phyloP scores from a whole-genome alignment of 2,888 invertebrate species.

The Lampropteryx suffumata region DNA sequence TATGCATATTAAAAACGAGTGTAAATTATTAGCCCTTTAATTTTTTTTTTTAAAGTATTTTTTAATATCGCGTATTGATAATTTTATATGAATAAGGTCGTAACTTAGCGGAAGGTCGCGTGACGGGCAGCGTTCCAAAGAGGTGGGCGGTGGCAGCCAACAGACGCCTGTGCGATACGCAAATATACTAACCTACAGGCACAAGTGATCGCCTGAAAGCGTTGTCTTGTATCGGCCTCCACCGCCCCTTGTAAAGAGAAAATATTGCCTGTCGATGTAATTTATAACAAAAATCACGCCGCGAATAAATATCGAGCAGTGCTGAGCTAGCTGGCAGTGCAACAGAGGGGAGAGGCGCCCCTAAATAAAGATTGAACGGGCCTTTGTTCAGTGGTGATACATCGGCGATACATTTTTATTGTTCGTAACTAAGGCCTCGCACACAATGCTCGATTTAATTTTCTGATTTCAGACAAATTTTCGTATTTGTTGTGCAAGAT shows the following conservation, averaged over 20 bases:
- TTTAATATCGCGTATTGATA: constrained; percentile 47
- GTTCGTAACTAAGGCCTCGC: constrained; percentile 29
- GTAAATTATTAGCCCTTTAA: too few species aligned
- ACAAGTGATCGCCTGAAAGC: constrained; percentile 76
- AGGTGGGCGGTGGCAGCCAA: constrained; percentile 44
- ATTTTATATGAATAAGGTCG: constrained; percentile 58
- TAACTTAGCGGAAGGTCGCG: constrained; percentile 58
- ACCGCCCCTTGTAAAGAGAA: constrained; percentile 58
- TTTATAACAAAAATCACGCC: constrained; percentile 60
- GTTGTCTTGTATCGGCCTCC: constrained; percentile 64
- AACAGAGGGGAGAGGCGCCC: constrained; percentile 39
- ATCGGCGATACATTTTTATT: constrained; percentile 39
- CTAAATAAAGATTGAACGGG: constrained; percentile 61
- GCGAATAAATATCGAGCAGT: constrained; percentile 46
- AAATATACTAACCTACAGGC: constrained; percentile 62
- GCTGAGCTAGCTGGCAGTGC: constrained; percentile 38
- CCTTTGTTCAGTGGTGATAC: constrained; percentile 44
- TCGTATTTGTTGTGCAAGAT: constrained; percentile 2
- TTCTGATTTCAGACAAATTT: constrained; percentile 10
- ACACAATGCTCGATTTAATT: constrained; percentile 18
- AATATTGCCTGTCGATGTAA: constrained; percentile 69
- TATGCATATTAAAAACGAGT: too few species aligned
- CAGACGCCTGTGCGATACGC: constrained; percentile 60
- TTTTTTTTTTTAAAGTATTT: too few species aligned
- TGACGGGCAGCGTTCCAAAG: constrained; percentile 55